Evolutionary conservation across 2,797 vertebrate species (phyloP), one percentile per base, ranked within the genome.

Genomic region (Epinephelus malabaricus): DNA sequence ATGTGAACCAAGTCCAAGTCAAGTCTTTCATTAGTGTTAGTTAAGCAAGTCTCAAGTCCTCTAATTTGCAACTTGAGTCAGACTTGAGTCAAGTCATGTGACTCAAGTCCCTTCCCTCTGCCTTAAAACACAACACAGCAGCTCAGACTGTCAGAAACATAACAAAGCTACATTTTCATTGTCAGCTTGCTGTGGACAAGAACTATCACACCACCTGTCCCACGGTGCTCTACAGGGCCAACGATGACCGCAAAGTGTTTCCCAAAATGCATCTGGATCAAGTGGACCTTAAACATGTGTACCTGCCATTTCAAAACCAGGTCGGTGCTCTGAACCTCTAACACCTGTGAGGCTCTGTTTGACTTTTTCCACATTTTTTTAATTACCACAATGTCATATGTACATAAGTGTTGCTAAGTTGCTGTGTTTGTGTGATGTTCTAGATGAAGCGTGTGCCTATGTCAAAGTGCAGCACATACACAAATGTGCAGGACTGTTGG

Each of bases 181-280:
- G 2, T 79, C 86, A 96, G 95, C 76, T 95, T 18, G 59, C 86
- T 25, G 76, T 95, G 82, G 94, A 94, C 76, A 64, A 79, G 40
- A 65, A 74, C 53, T 81, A 78, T 54, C 86, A 17, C 40, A 3
- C 83, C 40, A 21, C 69, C 49, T 96, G 95, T 75, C 83, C 90
- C 47, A 84, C 1, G 2, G 83, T 94, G 21, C 84, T 96, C 49
- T 93, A 91, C 87, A 85, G 83, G 17, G 86, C 89, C 58, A 51
- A 61, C 10, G 80, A 88, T 2, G 92, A 94, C 60, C 69, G 30
- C 1, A 17, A 21, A 21, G 75, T 94, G 56, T 84, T 94, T 82
- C 87, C 86, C 53, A 92, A 58, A 76, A 89, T 95, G 46, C 78
- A 76, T 2, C 81, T 96, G 81, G 92, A 94, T 54, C 87, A 86